Percentiles rank a stretch among this genome's conserved stretches.
Evolutionary conservation across 2,888 invertebrate genomes (phyloP).

Genomic region (Lymantria monacha): DNA sequence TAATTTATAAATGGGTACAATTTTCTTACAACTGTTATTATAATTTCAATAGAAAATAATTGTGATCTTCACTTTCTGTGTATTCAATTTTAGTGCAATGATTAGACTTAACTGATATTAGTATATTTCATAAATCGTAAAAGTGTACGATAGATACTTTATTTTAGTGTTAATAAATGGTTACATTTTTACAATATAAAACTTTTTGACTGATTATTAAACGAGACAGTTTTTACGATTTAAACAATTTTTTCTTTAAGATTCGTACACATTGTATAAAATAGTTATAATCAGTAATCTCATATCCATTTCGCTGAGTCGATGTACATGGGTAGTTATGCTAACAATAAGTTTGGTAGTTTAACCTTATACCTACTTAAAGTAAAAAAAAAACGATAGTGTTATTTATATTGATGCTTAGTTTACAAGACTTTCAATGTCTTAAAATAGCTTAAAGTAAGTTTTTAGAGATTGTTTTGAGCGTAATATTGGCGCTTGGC

Average conservation of each 20-base stretch:
- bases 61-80: slow-evolving; percentile 69
- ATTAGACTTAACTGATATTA: slow-evolving; percentile 75
- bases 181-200: slow-evolving; percentile 68
- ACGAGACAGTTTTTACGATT: slow-evolving; percentile 63
- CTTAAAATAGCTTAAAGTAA: slow-evolving; percentile 68
- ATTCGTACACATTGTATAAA: slow-evolving; percentile 63
- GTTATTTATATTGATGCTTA: slow-evolving; percentile 80
- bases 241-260: slow-evolving; percentile 57
- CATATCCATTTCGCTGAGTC: slow-evolving; percentile 64
- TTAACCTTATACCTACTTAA: slow-evolving; percentile 65
- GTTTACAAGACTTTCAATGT: slow-evolving; percentile 74
- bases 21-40: slow-evolving; percentile 39
- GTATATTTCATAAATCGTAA: slow-evolving; percentile 60
- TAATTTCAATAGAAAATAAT: slow-evolving; percentile 49
- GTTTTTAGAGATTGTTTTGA: slow-evolving; percentile 62
- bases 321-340: slow-evolving; percentile 67
- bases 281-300: slow-evolving; percentile 63
- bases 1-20: slow-evolving; percentile 49
- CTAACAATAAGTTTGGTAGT: slow-evolving; percentile 71
- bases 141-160: slow-evolving; percentile 66
- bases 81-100: slow-evolving; percentile 82
- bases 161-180: slow-evolving; percentile 61
- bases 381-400: slow-evolving; percentile 67
- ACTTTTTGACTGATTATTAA: slow-evolving; percentile 72
- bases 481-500: slow-evolving; percentile 70